phyloP scores from a whole-genome alignment of 2,113 vertebrate species.

The Epinephelus lanceolatus region DNA sequence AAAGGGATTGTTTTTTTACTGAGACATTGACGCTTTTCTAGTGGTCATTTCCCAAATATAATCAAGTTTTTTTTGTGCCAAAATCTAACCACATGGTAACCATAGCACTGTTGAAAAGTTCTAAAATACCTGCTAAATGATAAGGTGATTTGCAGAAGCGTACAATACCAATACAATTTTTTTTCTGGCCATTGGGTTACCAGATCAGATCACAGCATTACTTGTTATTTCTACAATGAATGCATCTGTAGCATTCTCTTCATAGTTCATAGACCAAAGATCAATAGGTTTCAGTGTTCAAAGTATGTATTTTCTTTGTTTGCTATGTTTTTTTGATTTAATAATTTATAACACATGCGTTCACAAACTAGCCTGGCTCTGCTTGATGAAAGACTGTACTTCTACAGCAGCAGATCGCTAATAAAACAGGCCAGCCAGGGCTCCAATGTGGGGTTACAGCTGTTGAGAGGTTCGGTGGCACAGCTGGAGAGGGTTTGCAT shows the following conservation, averaged over 20 bases:
- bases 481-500: slow-evolving; percentile 73
- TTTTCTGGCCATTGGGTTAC: too few species aligned
- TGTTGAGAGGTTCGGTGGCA: slow-evolving; percentile 70
- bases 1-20: too few species aligned
- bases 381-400: slow-evolving; percentile 23
- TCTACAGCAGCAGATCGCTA: slow-evolving; percentile 38
- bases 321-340: background rate
- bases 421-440: slow-evolving; percentile 42
- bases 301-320: background rate
- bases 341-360: slow-evolving; percentile 17
- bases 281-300: slow-evolving; percentile 23
- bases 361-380: slow-evolving; percentile 8
- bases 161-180: too few species aligned
- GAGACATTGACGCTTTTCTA: too few species aligned
- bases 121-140: too few species aligned
- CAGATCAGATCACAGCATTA: slow-evolving; percentile 17
- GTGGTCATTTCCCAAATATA: too few species aligned
- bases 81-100: too few species aligned
- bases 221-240: slow-evolving; percentile 9
- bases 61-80: too few species aligned
- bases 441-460: slow-evolving; percentile 60
- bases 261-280: slow-evolving; percentile 22
- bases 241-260: slow-evolving; percentile 18
- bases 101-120: too few species aligned
- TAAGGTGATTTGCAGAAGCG: too few species aligned